These are phyloP conservation scores for Rhinichthys klamathensis DNA, from an alignment of 2,113 vertebrate species.

Conservation along the genomic window DNA sequence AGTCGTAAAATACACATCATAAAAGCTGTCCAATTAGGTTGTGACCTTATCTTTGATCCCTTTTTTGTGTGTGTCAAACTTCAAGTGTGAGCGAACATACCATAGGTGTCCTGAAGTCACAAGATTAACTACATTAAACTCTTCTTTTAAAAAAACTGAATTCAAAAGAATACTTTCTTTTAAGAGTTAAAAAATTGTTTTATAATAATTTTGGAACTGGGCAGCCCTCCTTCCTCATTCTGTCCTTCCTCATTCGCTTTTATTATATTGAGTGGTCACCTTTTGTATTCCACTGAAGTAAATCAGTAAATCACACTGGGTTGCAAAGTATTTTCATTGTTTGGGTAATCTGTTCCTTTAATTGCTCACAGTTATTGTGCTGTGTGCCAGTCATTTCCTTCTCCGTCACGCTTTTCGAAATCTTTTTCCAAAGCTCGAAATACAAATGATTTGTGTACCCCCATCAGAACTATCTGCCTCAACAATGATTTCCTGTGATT, in stretches of 20 bases:
- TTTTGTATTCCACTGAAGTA: background rate
- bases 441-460: constrained; percentile 8
- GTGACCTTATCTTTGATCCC: too few relatives aligned
- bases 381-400: constrained; percentile 17
- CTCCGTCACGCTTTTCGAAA: constrained; percentile 18
- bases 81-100: too few relatives aligned
- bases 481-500: constrained; percentile 14
- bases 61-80: too few relatives aligned
- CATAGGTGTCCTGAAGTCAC: background rate
- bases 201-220: background rate
- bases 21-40: too few relatives aligned
- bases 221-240: background rate
- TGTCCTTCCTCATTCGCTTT: background rate
- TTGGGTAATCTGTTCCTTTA: background rate
- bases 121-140: background rate
- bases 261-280: background rate
- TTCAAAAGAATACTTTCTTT: background rate
- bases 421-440: constrained; percentile 23
- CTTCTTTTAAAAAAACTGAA: background rate
- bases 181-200: background rate
- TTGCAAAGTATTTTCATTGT: constrained; percentile 8
- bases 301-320: background rate
- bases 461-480: background rate
- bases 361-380: constrained; percentile 5
- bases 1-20: too few relatives aligned